These are phyloP conservation scores for Saxidomus purpurata DNA, from an alignment of 1,140 invertebrate species.

Conservation along the genomic window DNA sequence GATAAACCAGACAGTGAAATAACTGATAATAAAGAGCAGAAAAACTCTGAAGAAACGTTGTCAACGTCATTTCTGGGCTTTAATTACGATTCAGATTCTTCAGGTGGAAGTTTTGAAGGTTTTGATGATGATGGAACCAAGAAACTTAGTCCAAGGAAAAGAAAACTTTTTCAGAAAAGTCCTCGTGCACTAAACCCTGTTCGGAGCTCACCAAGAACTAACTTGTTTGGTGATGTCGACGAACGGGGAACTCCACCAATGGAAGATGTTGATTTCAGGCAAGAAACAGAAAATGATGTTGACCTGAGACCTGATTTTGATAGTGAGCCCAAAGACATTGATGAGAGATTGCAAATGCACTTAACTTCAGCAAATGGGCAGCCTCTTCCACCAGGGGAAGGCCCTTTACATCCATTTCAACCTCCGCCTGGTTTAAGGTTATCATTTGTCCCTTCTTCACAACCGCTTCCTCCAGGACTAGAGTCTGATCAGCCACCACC, in stretches of 20 bases:
- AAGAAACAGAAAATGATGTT: conserved; percentile 1
- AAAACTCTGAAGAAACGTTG: conserved; percentile 6
- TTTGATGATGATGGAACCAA: conserved; percentile 65
- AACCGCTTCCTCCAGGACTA: conserved; percentile 58
- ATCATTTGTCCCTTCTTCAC: conserved; percentile 17
- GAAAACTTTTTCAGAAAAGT: conserved; percentile 42
- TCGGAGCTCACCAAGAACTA: background rate
- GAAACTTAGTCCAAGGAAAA: conserved; percentile 59
- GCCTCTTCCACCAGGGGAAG: conserved; percentile 25
- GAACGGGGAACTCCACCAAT: background rate
- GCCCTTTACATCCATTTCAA: background rate
- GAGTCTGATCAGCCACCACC: conserved; percentile 55
- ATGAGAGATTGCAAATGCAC: conserved; percentile 18
- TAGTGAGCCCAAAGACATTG: conserved; percentile 28
- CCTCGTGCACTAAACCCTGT: background rate
- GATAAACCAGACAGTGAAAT: conserved; percentile 48
- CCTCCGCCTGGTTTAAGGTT: background rate
- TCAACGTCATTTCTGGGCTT: conserved; percentile 63
- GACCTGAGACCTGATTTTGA: background rate
- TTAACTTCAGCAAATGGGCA: background rate
- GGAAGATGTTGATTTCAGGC: conserved; percentile 16
- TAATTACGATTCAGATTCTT: conserved; percentile 66
- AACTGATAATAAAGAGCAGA: conserved; percentile 28
- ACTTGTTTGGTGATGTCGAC: conserved; percentile 52
- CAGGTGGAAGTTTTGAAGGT: conserved; percentile 65